phyloP scores from a whole-genome alignment of 1,140 invertebrate species.

The Teleopsis dalmanni region DNA sequence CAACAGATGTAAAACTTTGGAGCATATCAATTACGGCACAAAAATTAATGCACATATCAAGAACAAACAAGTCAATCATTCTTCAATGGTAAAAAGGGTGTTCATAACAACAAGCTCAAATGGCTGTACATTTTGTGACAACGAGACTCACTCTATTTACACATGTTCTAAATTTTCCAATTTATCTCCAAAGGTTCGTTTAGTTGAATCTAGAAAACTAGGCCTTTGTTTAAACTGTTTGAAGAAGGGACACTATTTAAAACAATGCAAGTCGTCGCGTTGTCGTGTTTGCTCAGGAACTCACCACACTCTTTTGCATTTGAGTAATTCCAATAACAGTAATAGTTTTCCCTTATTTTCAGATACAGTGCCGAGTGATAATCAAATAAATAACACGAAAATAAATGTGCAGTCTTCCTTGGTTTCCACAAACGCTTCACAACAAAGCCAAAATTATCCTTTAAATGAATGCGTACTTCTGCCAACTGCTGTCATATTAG shows the following conservation, averaged over 20 bases:
- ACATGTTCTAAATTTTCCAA: background rate
- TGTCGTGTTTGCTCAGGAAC: background rate
- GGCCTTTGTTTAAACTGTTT: background rate
- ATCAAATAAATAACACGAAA: no score
- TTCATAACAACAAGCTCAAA: background rate
- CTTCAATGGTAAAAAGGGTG: background rate
- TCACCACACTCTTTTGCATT: background rate
- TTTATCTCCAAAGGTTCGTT: background rate
- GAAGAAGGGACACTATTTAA: background rate
- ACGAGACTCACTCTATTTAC: background rate
- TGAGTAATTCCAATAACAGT: background rate
- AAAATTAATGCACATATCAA: background rate
- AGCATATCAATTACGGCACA: background rate
- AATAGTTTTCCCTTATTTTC: no score
- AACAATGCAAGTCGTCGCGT: background rate
- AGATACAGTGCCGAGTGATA: no score
- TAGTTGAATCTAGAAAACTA: background rate
- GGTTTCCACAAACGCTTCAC: no score
- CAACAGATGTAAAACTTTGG: background rate
- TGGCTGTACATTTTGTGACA: conserved; percentile 1
- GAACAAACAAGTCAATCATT: background rate
- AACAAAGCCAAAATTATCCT: no score
- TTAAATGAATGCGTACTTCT: background rate
- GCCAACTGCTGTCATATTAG: background rate
- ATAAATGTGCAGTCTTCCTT: no score